These are phyloP conservation scores for Ectropis crepuscularia DNA, from an alignment of 2,888 invertebrate species.

Conservation along the genomic window DNA sequence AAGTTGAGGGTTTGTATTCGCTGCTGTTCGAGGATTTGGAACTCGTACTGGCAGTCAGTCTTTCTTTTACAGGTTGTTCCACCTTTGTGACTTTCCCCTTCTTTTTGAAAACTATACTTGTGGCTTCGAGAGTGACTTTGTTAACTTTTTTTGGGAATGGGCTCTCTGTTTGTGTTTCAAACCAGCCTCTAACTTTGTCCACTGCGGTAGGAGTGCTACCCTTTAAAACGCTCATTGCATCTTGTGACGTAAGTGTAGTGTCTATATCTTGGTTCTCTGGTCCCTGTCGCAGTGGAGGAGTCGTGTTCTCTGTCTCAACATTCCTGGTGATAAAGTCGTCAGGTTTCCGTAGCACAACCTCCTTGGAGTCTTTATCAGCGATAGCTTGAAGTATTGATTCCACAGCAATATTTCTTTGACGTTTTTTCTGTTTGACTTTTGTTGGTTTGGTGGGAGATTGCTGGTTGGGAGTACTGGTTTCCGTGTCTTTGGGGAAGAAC, in stretches of 20 bases:
- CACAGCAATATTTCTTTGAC: conserved; percentile 58
- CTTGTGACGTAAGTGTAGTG: too few species aligned
- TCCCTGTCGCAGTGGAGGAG: too few species aligned
- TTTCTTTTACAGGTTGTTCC: neutral
- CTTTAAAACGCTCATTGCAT: neutral
- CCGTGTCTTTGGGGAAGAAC: conserved; percentile 10
- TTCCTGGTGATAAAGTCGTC: conserved; percentile 43
- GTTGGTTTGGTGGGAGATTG: conserved; percentile 9
- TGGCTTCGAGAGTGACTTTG: conserved; percentile 36
- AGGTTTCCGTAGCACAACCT: conserved; percentile 40
- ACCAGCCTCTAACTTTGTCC: conserved; percentile 29
- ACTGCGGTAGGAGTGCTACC: neutral
- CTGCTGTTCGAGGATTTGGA: neutral
- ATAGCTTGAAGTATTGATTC: conserved; percentile 51
- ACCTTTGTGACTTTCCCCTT: conserved; percentile 9
- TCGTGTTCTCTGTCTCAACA: neutral
- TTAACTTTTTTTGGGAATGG: conserved; percentile 29
- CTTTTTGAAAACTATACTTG: conserved; percentile 42
- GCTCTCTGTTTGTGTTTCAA: conserved; percentile 17
- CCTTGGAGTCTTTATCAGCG: conserved; percentile 18
- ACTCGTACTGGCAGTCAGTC: neutral
- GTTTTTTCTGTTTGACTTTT: conserved; percentile 35
- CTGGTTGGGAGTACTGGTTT: conserved; percentile 6
- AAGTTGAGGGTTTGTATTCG: conserved; percentile 48
- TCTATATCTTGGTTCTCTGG: too few species aligned